Base-by-base conservation (phyloP, 1,140 invertebrate genomes). In the Neodiprion lecontei region DNA sequence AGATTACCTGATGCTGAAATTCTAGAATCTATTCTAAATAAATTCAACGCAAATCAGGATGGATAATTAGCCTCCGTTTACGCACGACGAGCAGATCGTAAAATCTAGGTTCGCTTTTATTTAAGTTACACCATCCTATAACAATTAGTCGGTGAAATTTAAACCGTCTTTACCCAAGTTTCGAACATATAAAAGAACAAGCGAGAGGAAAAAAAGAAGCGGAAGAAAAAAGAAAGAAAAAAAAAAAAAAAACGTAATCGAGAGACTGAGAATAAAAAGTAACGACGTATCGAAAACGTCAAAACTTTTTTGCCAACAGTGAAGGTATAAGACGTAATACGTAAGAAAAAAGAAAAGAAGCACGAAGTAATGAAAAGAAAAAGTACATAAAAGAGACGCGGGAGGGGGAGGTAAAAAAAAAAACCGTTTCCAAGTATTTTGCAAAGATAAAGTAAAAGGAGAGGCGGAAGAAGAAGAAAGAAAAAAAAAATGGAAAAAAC, bases 401-500 rank as follows among this genome's bases (percentile, higher is more conserved):
- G 28, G 28, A 5, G 28, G 28, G 28, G 28, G 28, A 40, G 28
- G 53, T 61, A 61, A 9, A 7, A 9, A 17, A 61, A 61, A 61
- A 61, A 61, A 61, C 53, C 53, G 14, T 61, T 17, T 5, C 53
- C 11, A 61, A 61, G 53, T 61, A 61, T 61, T 61, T 61, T 61
- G 53, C 53, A 17, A 61, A 61, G 53, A 61, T 61, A 61, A 61
- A 61, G n/a, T 14, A 61, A 17, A 61, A 61, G 53, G 9, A 17
- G 7, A 61, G 9, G n/a, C n/a, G 53, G n/a, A 61, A 9, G n/a
- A 0, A 21, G 17, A 21, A 21, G 17, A 21, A 21, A 21, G 17
- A 21, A 61, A 61, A 61, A 61, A 14, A 14, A 17, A 65, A 65
- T 71, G 40, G 48, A 28, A 7, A 75, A 76, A 76, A 69, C 48